phyloP scores from a whole-genome alignment of 2,797 vertebrate species.

The Ceryle rudis region DNA sequence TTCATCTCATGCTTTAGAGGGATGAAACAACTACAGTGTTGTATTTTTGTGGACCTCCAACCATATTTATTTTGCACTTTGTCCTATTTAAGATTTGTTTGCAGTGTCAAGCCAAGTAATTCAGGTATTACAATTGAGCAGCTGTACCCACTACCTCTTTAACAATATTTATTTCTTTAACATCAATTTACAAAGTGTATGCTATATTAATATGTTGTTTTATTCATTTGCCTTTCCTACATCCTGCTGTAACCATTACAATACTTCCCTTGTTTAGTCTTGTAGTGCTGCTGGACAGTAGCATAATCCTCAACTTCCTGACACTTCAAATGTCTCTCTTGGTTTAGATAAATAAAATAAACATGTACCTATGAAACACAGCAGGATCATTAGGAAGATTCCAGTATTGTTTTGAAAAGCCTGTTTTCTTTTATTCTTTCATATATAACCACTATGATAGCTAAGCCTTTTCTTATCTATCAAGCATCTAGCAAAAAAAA shows the following conservation, averaged over 20 bases:
- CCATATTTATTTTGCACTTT: background rate
- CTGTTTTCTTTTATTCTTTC: background rate
- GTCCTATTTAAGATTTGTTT: background rate
- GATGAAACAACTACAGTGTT: background rate
- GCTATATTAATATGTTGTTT: background rate
- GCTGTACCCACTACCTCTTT: background rate
- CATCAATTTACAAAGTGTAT: background rate
- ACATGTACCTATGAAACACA: background rate
- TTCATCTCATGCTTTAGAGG: background rate
- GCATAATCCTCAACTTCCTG: background rate
- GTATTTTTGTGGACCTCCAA: background rate
- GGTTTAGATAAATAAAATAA: background rate
- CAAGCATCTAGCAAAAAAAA: background rate
- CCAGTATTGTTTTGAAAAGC: background rate
- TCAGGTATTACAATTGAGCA: background rate
- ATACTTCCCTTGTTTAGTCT: background rate
- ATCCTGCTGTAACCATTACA: background rate
- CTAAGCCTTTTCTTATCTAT: background rate
- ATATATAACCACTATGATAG: background rate
- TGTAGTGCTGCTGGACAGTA: background rate
- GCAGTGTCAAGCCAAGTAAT: background rate
- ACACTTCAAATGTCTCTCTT: background rate
- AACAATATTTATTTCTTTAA: background rate
- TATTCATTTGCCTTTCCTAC: background rate
- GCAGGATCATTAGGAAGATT: background rate